Evolutionary conservation across 2,113 vertebrate genomes (phyloP), one percentile per base, ranked within the genome.

Genomic region (Lichenostomus cassidix): DNA sequence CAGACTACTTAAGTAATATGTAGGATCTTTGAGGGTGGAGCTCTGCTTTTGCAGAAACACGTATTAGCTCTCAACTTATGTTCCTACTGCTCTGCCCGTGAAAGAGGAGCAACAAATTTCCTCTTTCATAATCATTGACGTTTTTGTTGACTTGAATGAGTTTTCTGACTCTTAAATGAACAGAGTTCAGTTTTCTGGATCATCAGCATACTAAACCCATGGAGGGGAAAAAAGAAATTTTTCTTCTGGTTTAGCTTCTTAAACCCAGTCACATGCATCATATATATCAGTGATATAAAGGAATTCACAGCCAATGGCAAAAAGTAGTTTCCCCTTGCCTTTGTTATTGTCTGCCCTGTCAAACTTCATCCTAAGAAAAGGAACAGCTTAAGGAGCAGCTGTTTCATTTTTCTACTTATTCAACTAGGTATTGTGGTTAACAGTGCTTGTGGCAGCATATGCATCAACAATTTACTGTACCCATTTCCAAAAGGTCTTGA

Each of bases 181-280:
- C 24, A 56, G 42, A 5, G 7, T 60, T 77, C 53, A 56, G 22
- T 23, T 82, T 87, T 82, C 44, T 87, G 39, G 15, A 42, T 84
- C 14, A 87, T 68, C 7, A 70, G 7, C 12, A 47, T 55, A 10
- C 42, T 59, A 92, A 85, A 82, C 20, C 1, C 28, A 5, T 12
- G 5, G 20, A 17, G 19, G 6, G 1, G 1, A 14, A 28, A 27
- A 33, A 53, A 18, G 1, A 11, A 6, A 10, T 16, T 9, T 65
- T 70, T 86, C 15, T 33, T 58, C 13, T 62, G 74, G 9, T 73
- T 83, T 77, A 50, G 5, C 42, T 62, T 62, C 16, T 87, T 78
- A 59, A 70, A 35, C 31, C 5, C 1, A 10, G 20, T 81, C 9
- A 44, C 1, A 3, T 73, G 13, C 13, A 65, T 74, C 55, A 62